phyloP scores from a whole-genome alignment of 1,140 invertebrate genomes.

The Copidosoma floridanum region DNA sequence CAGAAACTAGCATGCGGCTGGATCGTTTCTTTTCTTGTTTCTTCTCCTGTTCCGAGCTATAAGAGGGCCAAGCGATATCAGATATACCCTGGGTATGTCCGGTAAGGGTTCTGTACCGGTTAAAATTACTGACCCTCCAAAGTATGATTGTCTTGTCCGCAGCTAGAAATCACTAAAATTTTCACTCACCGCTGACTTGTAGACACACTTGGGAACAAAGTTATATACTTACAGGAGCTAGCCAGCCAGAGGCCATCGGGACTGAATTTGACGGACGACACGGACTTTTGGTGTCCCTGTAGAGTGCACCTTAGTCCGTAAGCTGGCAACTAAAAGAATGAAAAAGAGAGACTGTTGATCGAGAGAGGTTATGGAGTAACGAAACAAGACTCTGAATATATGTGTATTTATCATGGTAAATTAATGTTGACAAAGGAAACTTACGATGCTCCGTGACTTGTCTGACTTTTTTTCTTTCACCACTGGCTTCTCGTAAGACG shows the following conservation, averaged over 20 bases:
- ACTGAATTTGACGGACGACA: constrained; percentile 99
- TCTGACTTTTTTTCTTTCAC: too few relatives aligned
- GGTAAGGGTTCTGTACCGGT: constrained; percentile 97
- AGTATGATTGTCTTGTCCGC: constrained; percentile 98
- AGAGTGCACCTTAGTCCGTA: constrained; percentile 94
- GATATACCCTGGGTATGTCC: constrained; percentile 98
- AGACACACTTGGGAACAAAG: constrained; percentile 8
- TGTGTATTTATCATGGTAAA: too few relatives aligned
- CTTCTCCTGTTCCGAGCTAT: too few relatives aligned
- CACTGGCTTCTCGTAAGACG: too few relatives aligned
- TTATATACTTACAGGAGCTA: constrained; percentile 81
- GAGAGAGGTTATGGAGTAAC: too few relatives aligned
- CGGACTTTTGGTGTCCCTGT: constrained; percentile 97
- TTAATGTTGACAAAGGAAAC: too few relatives aligned
- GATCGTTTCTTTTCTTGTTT: too few relatives aligned
- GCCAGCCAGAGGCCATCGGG: constrained; percentile 99
- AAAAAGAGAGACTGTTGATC: too few relatives aligned
- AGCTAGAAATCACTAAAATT: constrained; percentile 54
- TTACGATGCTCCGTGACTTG: too few relatives aligned
- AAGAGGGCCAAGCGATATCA: constrained; percentile 98
- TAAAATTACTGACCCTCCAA: constrained; percentile 98
- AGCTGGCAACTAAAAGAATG: too few relatives aligned
- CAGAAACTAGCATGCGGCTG: constrained; percentile 91
- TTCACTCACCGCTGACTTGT: too few relatives aligned
- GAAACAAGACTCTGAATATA: too few relatives aligned